Evolutionary conservation across 1,140 invertebrate genomes (phyloP).

Genomic region (Drosophila lini): DNA sequence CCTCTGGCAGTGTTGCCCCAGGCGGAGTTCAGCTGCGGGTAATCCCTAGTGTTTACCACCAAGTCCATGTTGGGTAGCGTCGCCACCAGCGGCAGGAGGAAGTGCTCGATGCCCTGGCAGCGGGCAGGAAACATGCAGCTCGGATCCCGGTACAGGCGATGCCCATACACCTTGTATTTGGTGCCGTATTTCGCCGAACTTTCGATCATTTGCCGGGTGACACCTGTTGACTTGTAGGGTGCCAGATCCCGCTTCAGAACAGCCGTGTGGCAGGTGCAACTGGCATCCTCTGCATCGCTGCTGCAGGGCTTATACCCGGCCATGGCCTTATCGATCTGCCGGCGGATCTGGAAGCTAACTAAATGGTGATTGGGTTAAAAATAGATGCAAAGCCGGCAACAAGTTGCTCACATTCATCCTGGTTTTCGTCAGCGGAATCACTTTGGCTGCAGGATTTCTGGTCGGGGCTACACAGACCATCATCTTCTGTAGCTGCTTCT

Average conservation of each 20-base stretch:
- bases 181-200: slow-evolving; percentile 87
- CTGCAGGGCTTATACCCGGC: slow-evolving; percentile 50
- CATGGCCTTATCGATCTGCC: slow-evolving; percentile 72
- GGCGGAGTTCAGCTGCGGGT: slow-evolving; percentile 89
- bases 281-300: slow-evolving; percentile 60
- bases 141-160: slow-evolving; percentile 92
- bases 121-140: slow-evolving; percentile 96
- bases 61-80: slow-evolving; percentile 94
- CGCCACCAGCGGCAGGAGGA: slow-evolving; percentile 89
- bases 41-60: slow-evolving; percentile 95
- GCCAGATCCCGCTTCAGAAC: slow-evolving; percentile 89
- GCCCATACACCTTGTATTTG: slow-evolving; percentile 91
- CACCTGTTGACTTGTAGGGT: slow-evolving; percentile 87
- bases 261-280: slow-evolving; percentile 87
- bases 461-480: slow-evolving; percentile 15
- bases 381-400: slow-evolving; percentile 7
- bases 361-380: not conserved
- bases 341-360: slow-evolving; percentile 45
- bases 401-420: slow-evolving; percentile 35
- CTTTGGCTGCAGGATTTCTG: not conserved
- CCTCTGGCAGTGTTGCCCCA: slow-evolving; percentile 78
- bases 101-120: slow-evolving; percentile 96
- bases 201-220: slow-evolving; percentile 88
- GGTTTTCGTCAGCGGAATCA: not conserved
- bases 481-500: not conserved